Base-by-base conservation (phyloP, 1,140 invertebrate species). In the Pararge aegeria region DNA sequence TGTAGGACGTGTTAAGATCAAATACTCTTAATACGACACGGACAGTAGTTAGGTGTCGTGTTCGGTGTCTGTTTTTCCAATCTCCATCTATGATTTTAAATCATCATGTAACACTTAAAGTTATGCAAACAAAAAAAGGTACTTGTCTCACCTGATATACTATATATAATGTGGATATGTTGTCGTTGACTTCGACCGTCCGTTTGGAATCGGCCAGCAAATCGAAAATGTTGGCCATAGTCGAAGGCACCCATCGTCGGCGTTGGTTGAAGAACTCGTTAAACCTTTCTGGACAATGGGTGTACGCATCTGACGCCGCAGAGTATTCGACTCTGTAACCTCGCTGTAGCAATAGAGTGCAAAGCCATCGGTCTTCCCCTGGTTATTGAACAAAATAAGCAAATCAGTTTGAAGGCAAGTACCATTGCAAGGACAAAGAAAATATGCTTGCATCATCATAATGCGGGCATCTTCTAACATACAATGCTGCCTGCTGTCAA, bases 311-410 rank as follows among this genome's bases (percentile, higher is more conserved):
- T 9, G 97, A 97, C 13, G 98, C 98, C 70, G 98, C 98, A 40
- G 97, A 98, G 83, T 99, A 99, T 90, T 99, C 98, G 15, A 99
- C 98, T 48, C 98, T 93, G 87, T 99, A 99, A 1, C 98, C 98
- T 89, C 98, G 92, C 89, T 99, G 97, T 16, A 99, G 87, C 0
- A 99, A 89, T 16, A 99, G 83, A 0, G 98, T 99, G 76, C 98
- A 98, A 5, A 99, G 91, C 98, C 98, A 99, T 79, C 97, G 93
- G 91, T 98, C 97, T 84, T 98, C 97, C n/a, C 95, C 92, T 92
- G 50, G 21, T 24, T 46, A 19, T n/a, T 29, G 16, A 13, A 34
- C 38, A 46, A 44, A 44, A 29, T 15, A 1, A 29, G 1, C 57
- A 37, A 12, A 38, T 13, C 12, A n/a, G 13, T 10, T 37, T 15